Base-by-base conservation (phyloP, 2,113 vertebrate species). In the Microtus oregoni region DNA sequence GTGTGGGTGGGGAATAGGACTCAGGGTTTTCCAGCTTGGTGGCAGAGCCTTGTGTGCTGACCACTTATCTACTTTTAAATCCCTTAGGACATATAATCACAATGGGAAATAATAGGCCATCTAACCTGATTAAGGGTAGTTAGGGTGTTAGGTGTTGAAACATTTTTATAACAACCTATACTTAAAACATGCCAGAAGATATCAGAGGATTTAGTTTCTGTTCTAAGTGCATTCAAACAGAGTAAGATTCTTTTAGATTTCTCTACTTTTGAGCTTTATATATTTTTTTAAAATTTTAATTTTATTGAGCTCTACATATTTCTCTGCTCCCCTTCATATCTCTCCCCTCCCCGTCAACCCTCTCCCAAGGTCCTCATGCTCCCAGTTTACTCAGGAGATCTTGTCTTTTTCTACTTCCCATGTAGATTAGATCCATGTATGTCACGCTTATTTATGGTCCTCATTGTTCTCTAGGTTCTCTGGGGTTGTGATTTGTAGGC, bases 121-220 rank as follows among this genome's bases (percentile, higher is more conserved):
- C 85, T 91, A 52, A 41, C 63, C 52, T 97, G 90, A 96, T 96
- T 97, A 95, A 83, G 90, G 75, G 83, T 96, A 96, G 94, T 91
- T 94, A 93, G 91, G 75, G 41, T 94, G 61, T 93, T 94, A 41
- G 67, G 96, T 96, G 63, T 83, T 78, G 92, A 94, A 98, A 92
- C 89, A 96, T 96, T 95, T 96, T 58, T 85, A 15, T 95, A 94
- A 91, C 86, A 96, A 65, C 89, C 70, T 87, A 22, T 15, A 52
- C 67, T 96, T 95, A 87, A 96, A 85, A 96, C 94, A 93, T 94
- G 89, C 38, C 32, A 52, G 83, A 95, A 93, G 55, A 30, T 86
- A 91, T 22, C 19, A 94, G 86, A 96, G 77, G 61, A 91, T 94
- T 93, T 93, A 95, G n/a, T 85, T 94, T 93, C 52, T 91, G n/a